Percentiles rank a stretch among this genome's conserved stretches.
These are phyloP conservation scores for Tyto alba DNA, from an alignment of 2,113 vertebrate species.

Conservation along the genomic window DNA sequence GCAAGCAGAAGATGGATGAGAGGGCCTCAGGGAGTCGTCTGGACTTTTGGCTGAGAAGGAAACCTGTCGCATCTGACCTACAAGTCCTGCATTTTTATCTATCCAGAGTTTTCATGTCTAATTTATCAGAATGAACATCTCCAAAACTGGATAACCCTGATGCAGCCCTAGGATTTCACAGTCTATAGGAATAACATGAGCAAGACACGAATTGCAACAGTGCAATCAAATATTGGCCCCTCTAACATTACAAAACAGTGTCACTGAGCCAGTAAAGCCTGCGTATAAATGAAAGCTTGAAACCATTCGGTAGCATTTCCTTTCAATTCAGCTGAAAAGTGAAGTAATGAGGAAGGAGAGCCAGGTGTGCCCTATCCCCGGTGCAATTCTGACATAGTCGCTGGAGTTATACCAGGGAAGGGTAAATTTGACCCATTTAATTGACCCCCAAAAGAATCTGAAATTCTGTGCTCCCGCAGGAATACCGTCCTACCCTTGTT, in stretches of 20 bases:
- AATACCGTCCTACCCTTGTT: not conserved
- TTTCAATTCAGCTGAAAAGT: not conserved
- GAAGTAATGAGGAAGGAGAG: not conserved
- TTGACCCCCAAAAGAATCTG: not conserved
- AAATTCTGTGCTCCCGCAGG: not conserved
- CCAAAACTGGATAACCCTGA: not conserved
- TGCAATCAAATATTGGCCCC: not conserved
- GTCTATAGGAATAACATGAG: not conserved
- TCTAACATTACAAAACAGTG: not conserved
- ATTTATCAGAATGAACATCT: slow-evolving; percentile 40
- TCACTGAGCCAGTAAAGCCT: slow-evolving; percentile 3
- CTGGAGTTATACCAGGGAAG: slow-evolving; percentile 6
- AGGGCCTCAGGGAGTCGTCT: slow-evolving; percentile 37
- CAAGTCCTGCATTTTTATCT: not conserved
- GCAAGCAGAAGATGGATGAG: slow-evolving; percentile 51
- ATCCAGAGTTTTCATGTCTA: not conserved
- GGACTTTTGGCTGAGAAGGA: slow-evolving; percentile 33
- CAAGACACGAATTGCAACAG: not conserved
- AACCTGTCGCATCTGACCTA: not conserved
- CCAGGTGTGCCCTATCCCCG: slow-evolving; percentile 4
- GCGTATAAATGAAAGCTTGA: not conserved
- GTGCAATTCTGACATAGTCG: not conserved
- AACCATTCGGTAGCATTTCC: not conserved
- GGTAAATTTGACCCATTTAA: not conserved
- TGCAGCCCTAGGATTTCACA: not conserved